Percentiles rank a stretch among this genome's conserved stretches.
These are phyloP conservation scores for Dicerorhinus sumatrensis DNA, from an alignment of 2,113 vertebrate species.

Conservation along the genomic window DNA sequence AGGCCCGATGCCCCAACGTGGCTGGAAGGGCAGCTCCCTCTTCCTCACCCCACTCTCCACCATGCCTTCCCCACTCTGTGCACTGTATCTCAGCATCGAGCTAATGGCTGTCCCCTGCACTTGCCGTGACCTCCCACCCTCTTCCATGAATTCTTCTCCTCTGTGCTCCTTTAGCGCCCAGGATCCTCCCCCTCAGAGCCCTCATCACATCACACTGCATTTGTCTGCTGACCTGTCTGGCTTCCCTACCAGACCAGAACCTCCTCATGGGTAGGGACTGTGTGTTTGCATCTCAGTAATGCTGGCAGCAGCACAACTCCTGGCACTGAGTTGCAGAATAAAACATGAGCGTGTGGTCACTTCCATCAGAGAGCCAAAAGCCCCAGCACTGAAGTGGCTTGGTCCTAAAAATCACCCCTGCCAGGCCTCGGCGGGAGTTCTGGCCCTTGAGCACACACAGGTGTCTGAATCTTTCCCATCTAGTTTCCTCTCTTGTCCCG, in stretches of 20 bases:
- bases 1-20: background rate
- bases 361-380: background rate
- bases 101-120: background rate
- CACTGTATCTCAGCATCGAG: background rate
- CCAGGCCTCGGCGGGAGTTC: background rate
- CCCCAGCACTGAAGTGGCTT: background rate
- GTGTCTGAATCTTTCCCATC: background rate
- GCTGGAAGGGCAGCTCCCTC: background rate
- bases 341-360: background rate
- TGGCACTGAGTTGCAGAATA: background rate
- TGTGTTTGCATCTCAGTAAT: background rate
- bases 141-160: background rate
- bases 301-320: background rate
- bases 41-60: background rate
- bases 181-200: background rate
- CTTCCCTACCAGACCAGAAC: background rate
- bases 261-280: background rate
- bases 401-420: background rate
- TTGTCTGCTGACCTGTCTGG: background rate
- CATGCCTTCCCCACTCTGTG: background rate
- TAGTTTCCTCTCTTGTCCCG: background rate
- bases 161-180: background rate
- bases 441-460: accelerated
- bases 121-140: background rate
- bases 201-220: accelerated